Evolutionary conservation across 2,797 vertebrate species (phyloP), one percentile per base, ranked within the genome.

Genomic region (Sphaeramia orbicularis): DNA sequence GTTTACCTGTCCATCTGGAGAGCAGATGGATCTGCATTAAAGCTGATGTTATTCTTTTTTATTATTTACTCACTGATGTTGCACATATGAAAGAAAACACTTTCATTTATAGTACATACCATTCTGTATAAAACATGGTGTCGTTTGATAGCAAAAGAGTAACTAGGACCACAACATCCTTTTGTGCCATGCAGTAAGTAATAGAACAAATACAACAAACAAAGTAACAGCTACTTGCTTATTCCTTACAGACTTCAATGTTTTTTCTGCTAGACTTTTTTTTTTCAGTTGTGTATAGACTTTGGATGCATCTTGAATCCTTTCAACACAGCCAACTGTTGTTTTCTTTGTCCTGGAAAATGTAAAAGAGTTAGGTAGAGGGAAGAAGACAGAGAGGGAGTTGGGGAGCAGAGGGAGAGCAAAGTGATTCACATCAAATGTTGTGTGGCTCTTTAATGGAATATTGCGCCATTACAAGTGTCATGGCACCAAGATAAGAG

Each of bases 361-460:
- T 73, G 70, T 75, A 68, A 61, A 50, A 72, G 69, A 78, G 71
- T 57, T 64, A 80, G 65, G 71, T 49, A 38, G 53, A 65, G 56
- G 14, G 19, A 61, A 27, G 18, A 67, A 65, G 19, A 30, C n/a
- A 36, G 7, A 52, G 52, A 52, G 44, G 53, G 43, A 60, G 64
- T 11, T 56, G 16, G 21, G 68, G 70, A 54, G 68, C 71, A 71
- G 72, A 64, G 66, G 56, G 67, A 86, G 72, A 89, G 83, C 75
- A 85, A 83, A 89, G 86, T 85, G 92, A 94, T 93, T 91, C 81
- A 85, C 85, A 93, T 93, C 91, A 89, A 92, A 89, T 87, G 86
- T 90, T 83, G 77, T 80, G 83, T 48, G 76, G 70, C 86, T 93
- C 89, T 89, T 86, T 90, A 91, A 91, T 92, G 83, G 85, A 87